Evolutionary conservation across 2,888 invertebrate genomes (phyloP), one percentile per base, ranked within the genome.

Genomic region (Boloria euphrosyne): DNA sequence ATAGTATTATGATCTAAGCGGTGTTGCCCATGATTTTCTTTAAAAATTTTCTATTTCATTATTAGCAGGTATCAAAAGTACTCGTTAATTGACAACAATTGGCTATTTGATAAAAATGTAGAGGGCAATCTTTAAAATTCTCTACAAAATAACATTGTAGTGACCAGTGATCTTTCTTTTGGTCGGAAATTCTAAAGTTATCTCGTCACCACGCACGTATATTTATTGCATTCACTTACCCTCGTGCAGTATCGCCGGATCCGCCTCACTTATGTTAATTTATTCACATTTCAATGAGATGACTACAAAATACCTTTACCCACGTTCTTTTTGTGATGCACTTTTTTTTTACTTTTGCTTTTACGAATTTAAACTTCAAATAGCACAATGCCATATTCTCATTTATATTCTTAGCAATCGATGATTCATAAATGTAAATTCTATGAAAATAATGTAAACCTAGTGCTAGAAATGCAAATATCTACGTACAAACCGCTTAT

Each of bases 281-380:
- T 88, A 90, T 89, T 87, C 82, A 84, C 85, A 89, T 89, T 83
- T 86, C 80, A 88, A 89, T 87, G 83, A 84, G 82, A 79, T 79
- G 81, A 79, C 80, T 85, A 80, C 84, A 85, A 83, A 57, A 81
- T 75, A 49, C 75, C 78, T 83, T 85, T 66, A 68, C 60, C 47
- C 43, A 46, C 49, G 31, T 57, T 66, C 57, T 64, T 70, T 68
- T 63, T 55, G 60, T 61, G 22, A 57, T 54, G 22, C 49, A 38
- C 31, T 22, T 16, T 44, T 43, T 57, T 50, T 46, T 52, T 49
- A n/a, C 50, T 61, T 57, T 69, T 58, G 3, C 14, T 59, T 55
- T 38, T 10, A 38, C 10, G 10, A 38, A 44, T 43, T 44, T 43
- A 18, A 44, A n/a, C 22, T 10, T 16, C 14, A 16, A 17, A 55